Base-by-base conservation (phyloP, 2,113 vertebrate species). In the Ceratotherium simum region DNA sequence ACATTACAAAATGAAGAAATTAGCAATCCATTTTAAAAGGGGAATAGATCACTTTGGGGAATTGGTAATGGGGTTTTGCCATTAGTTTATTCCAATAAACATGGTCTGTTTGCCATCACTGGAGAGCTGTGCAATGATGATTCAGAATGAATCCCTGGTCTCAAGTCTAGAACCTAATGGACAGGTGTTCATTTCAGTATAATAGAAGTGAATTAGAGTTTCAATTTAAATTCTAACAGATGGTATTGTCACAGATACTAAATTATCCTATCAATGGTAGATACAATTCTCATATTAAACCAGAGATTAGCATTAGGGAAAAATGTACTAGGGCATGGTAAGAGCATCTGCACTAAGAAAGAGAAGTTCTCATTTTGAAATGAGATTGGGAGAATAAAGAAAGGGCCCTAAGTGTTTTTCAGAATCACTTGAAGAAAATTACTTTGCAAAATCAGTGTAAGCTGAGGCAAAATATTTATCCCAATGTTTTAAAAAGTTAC, bases 161-260 rank as follows among this genome's bases (percentile, higher is more conserved):
- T 87, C 78, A 95, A 91, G 83, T 95, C 90, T 94, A 84, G 87
- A 97, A 87, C 75, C 70, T 84, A 95, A 92, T 70, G 31, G 62
- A 79, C 87, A 97, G 73, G 95, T 97, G 82, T 90, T 95, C 39
- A 95, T 85, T 89, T 92, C 51, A 90, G 31, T 62, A 80, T 73
- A 96, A 93, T 72, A 89, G 39, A 92, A 94, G 73, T 90, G 21
- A 93, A 86, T 92, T 88, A 56, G 65, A 64, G 29, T 95, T 97
- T 96, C n/a, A 91, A 25, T 83, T 96, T n/a, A 97, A 92, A 90
- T 92, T 94, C 72, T 92, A 96, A 73, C 85, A 96, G 82, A 96
- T 96, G 48, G 48, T 76, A 96, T 96, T 95, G 73, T 97, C 70
- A 96, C 81, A 95, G 89, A 91, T 95, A 91, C 27, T 89, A 96